phyloP scores from a whole-genome alignment of 1,140 invertebrate species.

The Aphaenogaster floridana region DNA sequence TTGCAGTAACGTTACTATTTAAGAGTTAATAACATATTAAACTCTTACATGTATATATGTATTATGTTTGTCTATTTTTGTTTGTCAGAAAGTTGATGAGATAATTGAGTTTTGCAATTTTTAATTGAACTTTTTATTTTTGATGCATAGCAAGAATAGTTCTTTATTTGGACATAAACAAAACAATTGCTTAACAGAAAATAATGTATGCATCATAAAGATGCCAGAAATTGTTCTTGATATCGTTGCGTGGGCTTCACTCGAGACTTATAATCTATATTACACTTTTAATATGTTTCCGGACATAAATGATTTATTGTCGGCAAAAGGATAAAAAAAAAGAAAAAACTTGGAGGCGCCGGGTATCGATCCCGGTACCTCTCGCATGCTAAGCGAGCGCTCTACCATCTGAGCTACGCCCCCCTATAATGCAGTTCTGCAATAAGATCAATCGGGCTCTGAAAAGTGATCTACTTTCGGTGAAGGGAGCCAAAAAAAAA shows the following conservation, averaged over 20 bases:
- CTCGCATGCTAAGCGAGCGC: constrained; percentile 96
- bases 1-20: not conserved
- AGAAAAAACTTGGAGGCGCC: constrained; percentile 89
- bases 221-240: not conserved
- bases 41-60: not conserved
- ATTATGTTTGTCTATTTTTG: not conserved
- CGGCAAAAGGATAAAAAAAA: constrained; percentile 15
- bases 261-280: not conserved
- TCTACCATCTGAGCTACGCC: constrained; percentile 91
- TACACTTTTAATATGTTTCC: not conserved
- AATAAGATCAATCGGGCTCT: too few species aligned
- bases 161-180: not conserved
- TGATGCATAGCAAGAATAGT: not conserved
- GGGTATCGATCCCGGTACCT: constrained; percentile 95
- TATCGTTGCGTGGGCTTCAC: not conserved
- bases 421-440: too few species aligned
- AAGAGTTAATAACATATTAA: not conserved
- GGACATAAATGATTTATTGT: constrained; percentile 25
- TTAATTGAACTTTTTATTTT: constrained; percentile 6
- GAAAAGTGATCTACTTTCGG: too few species aligned
- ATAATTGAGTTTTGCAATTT: constrained; percentile 1
- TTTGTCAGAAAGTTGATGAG: not conserved
- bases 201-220: not conserved
- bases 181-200: not conserved
- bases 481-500: too few species aligned